Evolutionary conservation across 2,888 invertebrate species (phyloP), one percentile per base, ranked within the genome.

Genomic region (Drosophila sordidula): DNA sequence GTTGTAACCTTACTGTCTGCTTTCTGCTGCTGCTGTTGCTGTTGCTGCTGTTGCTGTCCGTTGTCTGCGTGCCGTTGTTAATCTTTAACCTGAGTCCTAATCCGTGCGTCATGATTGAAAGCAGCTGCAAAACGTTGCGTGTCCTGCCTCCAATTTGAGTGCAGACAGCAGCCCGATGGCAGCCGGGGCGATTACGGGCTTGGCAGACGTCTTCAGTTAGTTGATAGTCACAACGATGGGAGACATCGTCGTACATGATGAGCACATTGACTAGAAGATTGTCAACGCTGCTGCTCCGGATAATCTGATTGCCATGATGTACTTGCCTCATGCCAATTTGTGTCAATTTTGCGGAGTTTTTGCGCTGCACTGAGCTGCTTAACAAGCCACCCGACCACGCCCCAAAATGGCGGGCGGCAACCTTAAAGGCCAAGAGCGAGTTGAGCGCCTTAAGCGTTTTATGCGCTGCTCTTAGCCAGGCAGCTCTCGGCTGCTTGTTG

Each of bases 91-190:
- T 72, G 82, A 72, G 79, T 72, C 69, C 83, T 84, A 83, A 87
- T 84, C 83, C 83, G 83, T 85, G 83, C 83, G 83, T 87, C 83
- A 87, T 84, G 87, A 84, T 87, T 84, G 87, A 82, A 82, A 69
- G 84, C 80, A 82, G 80, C 83, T 80, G 73, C 82, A 77, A 51
- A 86, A 62, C 72, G 67, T 70, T 83, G 84, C 70, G 72, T 77
- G 54, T 50, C 59, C 52, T 52, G 57, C 68, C 67, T 58, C 29
- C 56, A 65, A 52, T 65, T 55, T 52, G 32, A 51, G 41, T 42
- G 44, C 34, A 58, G 32, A 34, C 25, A 42, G 34, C 54, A 44
- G 42, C 54, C 34, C 34, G 54, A 25, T 34, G 41, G 5, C 9
- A 11, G 54, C 34, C 54, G 1, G 39, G 14, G 9, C 0, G 14